These are phyloP conservation scores for Bubalus kerabau DNA, from an alignment of 2,113 vertebrate species.

Conservation along the genomic window DNA sequence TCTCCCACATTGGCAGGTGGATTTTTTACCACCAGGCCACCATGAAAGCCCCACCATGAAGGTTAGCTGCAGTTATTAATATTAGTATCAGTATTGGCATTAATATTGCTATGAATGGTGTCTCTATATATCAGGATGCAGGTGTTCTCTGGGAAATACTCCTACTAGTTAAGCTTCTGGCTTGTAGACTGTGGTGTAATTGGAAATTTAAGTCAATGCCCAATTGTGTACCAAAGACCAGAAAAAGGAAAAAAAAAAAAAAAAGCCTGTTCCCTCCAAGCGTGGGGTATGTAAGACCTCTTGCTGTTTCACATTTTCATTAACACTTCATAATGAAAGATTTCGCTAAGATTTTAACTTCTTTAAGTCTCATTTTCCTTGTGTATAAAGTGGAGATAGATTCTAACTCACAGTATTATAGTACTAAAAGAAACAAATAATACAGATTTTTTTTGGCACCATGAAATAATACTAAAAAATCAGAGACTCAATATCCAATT, in stretches of 20 bases:
- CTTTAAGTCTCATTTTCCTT: background rate
- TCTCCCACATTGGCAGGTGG: background rate
- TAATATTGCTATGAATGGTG: background rate
- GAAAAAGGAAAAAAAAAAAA: background rate
- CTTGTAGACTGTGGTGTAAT: background rate
- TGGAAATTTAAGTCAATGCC: background rate
- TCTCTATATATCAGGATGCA: too few relatives aligned
- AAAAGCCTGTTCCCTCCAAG: too few relatives aligned
- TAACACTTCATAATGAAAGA: background rate
- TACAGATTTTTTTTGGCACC: background rate
- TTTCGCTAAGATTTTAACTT: background rate
- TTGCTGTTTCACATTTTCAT: background rate
- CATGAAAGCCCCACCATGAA: background rate
- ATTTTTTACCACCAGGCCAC: background rate
- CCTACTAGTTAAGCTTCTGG: background rate
- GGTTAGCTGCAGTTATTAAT: background rate
- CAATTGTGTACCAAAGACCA: background rate
- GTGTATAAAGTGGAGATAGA: background rate
- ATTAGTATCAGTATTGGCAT: accelerated
- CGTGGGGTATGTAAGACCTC: background rate
- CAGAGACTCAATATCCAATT: background rate
- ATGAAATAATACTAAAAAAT: background rate
- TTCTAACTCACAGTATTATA: background rate
- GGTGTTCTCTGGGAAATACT: too few relatives aligned
- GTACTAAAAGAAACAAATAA: background rate